Percentiles rank a stretch among this genome's conserved stretches.
Evolutionary conservation across 2,113 vertebrate genomes (phyloP).

Genomic region (Xiphophorus maculatus): DNA sequence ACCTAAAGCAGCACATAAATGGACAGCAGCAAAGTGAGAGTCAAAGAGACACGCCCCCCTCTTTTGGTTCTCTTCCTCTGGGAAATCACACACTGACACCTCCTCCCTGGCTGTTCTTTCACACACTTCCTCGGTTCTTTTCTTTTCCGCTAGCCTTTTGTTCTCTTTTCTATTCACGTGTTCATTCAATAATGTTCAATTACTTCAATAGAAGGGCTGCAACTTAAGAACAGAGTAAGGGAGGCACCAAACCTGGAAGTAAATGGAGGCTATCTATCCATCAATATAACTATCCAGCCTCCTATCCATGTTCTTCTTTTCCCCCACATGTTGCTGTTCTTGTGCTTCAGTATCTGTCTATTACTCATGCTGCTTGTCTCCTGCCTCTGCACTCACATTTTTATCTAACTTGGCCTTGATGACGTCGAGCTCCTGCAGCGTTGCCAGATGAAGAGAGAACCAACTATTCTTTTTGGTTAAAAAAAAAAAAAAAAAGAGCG

Average conservation of each 20-base stretch:
- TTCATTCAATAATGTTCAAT: conserved; percentile 48
- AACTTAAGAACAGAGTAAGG: conserved; percentile 49
- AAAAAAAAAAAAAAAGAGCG: conserved; percentile 18
- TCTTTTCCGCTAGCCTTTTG: conserved; percentile 54
- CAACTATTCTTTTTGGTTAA: conserved; percentile 53
- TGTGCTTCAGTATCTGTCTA: conserved; percentile 17
- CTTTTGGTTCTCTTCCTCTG: conserved; percentile 41
- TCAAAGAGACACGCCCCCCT: conserved; percentile 34
- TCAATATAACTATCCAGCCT: background rate
- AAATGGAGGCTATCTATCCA: conserved; percentile 12
- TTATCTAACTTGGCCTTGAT: conserved; percentile 62
- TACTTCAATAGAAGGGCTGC: conserved; percentile 40
- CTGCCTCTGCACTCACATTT: conserved; percentile 61
- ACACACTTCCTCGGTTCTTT: conserved; percentile 50
- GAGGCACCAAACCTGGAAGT: conserved; percentile 24
- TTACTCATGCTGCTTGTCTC: conserved; percentile 58
- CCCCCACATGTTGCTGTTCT: conserved; percentile 9
- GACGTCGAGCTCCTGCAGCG: conserved; percentile 33
- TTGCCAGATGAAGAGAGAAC: conserved; percentile 63
- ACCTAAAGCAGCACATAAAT: conserved; percentile 4
- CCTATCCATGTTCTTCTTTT: conserved; percentile 12
- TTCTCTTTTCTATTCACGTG: conserved; percentile 54
- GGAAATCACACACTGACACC: conserved; percentile 64
- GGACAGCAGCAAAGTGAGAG: conserved; percentile 10
- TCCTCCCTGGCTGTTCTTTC: conserved; percentile 53